Percentiles rank a stretch among this genome's conserved stretches.
Evolutionary conservation across 2,113 vertebrate genomes (phyloP).

Genomic region (Ceyx melanurus): DNA sequence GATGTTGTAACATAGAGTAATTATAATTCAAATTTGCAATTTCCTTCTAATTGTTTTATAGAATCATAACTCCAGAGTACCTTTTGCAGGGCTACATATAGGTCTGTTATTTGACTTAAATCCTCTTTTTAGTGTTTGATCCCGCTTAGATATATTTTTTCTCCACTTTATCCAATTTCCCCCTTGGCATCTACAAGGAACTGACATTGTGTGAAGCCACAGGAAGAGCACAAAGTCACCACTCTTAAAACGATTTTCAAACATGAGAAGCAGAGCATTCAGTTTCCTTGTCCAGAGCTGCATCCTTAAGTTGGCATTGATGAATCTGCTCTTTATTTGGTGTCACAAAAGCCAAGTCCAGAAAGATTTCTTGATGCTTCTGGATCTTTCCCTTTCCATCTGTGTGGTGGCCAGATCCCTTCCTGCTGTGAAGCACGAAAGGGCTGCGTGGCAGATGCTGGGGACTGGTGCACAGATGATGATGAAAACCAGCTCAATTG

Average conservation of each 20-base stretch:
- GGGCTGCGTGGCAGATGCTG: background rate
- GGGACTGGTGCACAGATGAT: background rate
- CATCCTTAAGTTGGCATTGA: slow-evolving; percentile 44
- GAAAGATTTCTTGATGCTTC: background rate
- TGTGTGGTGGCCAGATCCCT: background rate
- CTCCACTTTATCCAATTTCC: background rate
- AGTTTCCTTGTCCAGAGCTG: slow-evolving; percentile 33
- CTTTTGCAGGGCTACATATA: background rate
- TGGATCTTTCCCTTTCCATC: background rate
- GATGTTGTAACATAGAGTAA: background rate
- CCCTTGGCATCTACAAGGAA: background rate
- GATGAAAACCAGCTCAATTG: background rate
- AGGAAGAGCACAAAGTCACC: background rate
- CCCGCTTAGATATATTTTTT: background rate
- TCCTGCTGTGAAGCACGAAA: background rate
- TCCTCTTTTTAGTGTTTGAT: background rate
- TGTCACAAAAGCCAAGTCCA: slow-evolving; percentile 9
- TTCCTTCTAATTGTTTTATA: slow-evolving; percentile 4
- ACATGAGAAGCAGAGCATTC: slow-evolving; percentile 40
- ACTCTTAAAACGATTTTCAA: slow-evolving; percentile 43
- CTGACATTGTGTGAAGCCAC: background rate
- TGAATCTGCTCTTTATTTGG: slow-evolving; percentile 8
- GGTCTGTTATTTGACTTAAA: background rate
- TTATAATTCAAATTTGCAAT: slow-evolving; percentile 1
- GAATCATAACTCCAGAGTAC: background rate